These are phyloP conservation scores for Drosophila quinaria DNA, from an alignment of 2,888 invertebrate genomes.

Conservation along the genomic window DNA sequence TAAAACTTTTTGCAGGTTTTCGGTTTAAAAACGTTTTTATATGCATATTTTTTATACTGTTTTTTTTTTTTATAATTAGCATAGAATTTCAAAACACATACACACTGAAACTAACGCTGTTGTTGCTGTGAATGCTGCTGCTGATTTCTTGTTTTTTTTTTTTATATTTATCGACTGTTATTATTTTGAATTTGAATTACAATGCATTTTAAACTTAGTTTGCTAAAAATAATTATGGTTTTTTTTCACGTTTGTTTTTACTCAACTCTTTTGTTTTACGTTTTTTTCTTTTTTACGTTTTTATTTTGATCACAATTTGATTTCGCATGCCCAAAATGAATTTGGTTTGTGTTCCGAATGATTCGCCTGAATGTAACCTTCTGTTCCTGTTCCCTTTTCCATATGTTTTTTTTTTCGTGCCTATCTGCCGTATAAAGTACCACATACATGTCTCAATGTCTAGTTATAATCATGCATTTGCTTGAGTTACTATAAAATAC, in stretches of 20 bases:
- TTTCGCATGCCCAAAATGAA: slow-evolving; percentile 77
- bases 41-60: slow-evolving; percentile 67
- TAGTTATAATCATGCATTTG: slow-evolving; percentile 54
- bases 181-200: slow-evolving; percentile 68
- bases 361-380: slow-evolving; percentile 65
- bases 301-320: slow-evolving; percentile 84
- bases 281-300: slow-evolving; percentile 55
- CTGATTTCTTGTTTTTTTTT: slow-evolving; percentile 31
- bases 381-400: slow-evolving; percentile 37
- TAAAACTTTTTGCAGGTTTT: slow-evolving; percentile 20
- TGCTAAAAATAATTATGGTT: slow-evolving; percentile 73
- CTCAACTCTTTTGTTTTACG: slow-evolving; percentile 54
- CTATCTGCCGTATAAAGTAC: slow-evolving; percentile 30
- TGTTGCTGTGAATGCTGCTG: slow-evolving; percentile 46
- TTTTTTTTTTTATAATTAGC: slow-evolving; percentile 68
- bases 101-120: slow-evolving; percentile 74
- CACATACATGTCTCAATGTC: slow-evolving; percentile 36
- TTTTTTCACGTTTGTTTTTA: slow-evolving; percentile 68
- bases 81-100: slow-evolving; percentile 81
- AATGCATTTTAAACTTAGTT: slow-evolving; percentile 68
- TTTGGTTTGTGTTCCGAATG: slow-evolving; percentile 79
- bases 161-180: slow-evolving; percentile 52
- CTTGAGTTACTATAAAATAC: slow-evolving; percentile 60
- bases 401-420: slow-evolving; percentile 4
- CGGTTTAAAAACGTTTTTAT: slow-evolving; percentile 73